Evolutionary conservation across 1,140 invertebrate genomes (phyloP).

Genomic region (Macrobrachium rosenbergii): DNA sequence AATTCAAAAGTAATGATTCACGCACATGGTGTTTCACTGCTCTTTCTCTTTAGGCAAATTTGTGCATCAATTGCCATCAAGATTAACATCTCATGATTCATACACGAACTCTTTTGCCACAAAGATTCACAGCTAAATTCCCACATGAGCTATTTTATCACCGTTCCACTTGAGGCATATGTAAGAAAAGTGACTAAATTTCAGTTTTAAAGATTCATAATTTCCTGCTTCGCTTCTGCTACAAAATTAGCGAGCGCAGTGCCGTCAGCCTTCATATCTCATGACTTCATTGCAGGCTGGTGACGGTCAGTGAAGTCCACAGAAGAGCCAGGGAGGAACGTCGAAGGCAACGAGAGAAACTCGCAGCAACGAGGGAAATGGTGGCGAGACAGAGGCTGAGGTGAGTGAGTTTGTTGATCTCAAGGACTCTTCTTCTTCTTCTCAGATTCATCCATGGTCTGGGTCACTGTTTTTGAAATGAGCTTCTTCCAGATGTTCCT

Average conservation of each 20-base stretch:
- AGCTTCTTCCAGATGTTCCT: not conserved
- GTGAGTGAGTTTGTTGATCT: constrained; percentile 14
- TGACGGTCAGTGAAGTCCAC: constrained; percentile 49
- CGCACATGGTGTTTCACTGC: too few species aligned
- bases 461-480: not conserved
- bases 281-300: constrained; percentile 6
- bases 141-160: too few species aligned
- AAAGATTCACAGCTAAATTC: too few species aligned
- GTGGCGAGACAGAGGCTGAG: constrained; percentile 21
- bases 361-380: constrained; percentile 34
- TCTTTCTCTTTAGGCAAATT: too few species aligned
- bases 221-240: not conserved
- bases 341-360: constrained; percentile 31
- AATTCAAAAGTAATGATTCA: too few species aligned
- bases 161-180: too few species aligned
- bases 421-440: not conserved
- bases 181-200: not conserved
- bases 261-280: not conserved
- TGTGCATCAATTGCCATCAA: too few species aligned
- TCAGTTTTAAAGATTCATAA: not conserved
- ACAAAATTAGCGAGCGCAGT: too few species aligned
- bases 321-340: constrained; percentile 43
- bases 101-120: too few species aligned
- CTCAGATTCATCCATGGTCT: not conserved
- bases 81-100: too few species aligned